phyloP scores from a whole-genome alignment of 2,113 vertebrate species.

The Siniperca knerii region DNA sequence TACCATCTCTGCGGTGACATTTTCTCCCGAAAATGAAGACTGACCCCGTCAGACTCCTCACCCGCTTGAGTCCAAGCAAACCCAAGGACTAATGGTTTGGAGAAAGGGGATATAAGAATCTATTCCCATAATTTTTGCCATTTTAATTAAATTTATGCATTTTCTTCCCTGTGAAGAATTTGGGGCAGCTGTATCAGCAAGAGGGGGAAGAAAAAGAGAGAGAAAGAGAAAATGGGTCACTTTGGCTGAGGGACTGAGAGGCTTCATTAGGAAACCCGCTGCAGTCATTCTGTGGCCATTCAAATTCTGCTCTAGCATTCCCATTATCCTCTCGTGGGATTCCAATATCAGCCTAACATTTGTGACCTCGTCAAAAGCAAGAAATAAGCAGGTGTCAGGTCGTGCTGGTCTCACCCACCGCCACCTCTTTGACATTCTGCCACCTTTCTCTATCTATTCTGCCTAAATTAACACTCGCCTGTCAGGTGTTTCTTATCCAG shows the following conservation, averaged over 20 bases:
- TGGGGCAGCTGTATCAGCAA: slow-evolving; percentile 72
- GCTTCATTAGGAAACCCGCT: slow-evolving; percentile 71
- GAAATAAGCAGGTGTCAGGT: slow-evolving; percentile 70
- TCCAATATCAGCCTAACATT: slow-evolving; percentile 69
- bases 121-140: slow-evolving; percentile 58
- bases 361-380: slow-evolving; percentile 62
- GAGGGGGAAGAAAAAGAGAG: slow-evolving; percentile 29
- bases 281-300: slow-evolving; percentile 62
- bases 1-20: slow-evolving; percentile 71
- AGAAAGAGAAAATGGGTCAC: slow-evolving; percentile 78
- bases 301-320: slow-evolving; percentile 65
- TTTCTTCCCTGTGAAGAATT: slow-evolving; percentile 72
- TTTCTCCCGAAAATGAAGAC: slow-evolving; percentile 65
- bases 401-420: slow-evolving; percentile 38
- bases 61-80: slow-evolving; percentile 34
- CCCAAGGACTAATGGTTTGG: slow-evolving; percentile 59
- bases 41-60: slow-evolving; percentile 66
- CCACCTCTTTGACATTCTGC: slow-evolving; percentile 49
- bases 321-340: slow-evolving; percentile 43
- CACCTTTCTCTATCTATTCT: slow-evolving; percentile 61
- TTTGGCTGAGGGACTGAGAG: slow-evolving; percentile 61
- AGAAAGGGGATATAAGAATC: slow-evolving; percentile 49
- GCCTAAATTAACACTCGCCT: slow-evolving; percentile 48
- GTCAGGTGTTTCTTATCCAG: slow-evolving; percentile 56
- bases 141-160: slow-evolving; percentile 80